Conservation (phyloP, 2,888 invertebrate species). For the Acrobasis repandana region DNA sequence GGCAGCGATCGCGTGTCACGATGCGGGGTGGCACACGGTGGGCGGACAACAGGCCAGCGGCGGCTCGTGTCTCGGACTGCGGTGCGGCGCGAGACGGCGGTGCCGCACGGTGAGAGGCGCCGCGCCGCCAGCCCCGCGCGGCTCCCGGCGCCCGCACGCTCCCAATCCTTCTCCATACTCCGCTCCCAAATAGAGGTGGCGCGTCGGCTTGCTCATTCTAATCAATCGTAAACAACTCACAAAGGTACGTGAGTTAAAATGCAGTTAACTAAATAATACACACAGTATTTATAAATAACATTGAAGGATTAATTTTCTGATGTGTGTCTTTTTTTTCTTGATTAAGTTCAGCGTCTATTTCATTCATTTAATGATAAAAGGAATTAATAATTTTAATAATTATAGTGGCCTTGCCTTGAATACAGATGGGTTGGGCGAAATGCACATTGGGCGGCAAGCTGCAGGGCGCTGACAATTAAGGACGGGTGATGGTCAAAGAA, state of each 20-base stretch:
- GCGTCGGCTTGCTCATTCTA: not conserved
- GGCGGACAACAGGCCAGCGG: slow-evolving; percentile 62
- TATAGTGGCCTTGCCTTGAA: slow-evolving; percentile 29
- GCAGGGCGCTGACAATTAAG: slow-evolving; percentile 46
- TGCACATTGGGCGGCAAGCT: slow-evolving; percentile 38
- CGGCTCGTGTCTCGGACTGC: slow-evolving; percentile 75
- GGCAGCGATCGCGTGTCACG: slow-evolving; percentile 59
- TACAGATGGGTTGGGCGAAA: slow-evolving; percentile 39
- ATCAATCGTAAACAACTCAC: not conserved
- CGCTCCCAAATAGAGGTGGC: not conserved
- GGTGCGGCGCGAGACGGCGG: slow-evolving; percentile 46
- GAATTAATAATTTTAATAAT: not conserved
- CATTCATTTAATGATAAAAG: not conserved
- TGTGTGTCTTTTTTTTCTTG: no score
- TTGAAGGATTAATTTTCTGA: no score
- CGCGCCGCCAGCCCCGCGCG: slow-evolving; percentile 40
- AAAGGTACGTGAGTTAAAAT: not conserved
- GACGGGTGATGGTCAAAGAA: slow-evolving; percentile 43
- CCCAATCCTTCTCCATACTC: slow-evolving; percentile 33
- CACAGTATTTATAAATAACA: no score
- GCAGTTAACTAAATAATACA: no score
- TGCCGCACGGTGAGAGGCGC: slow-evolving; percentile 36
- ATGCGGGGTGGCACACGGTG: slow-evolving; percentile 37
- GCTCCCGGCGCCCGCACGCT: slow-evolving; percentile 40
- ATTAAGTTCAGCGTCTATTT: no score